phyloP scores from a whole-genome alignment of 2,113 vertebrate genomes.

The Chaenogobius annularis region DNA sequence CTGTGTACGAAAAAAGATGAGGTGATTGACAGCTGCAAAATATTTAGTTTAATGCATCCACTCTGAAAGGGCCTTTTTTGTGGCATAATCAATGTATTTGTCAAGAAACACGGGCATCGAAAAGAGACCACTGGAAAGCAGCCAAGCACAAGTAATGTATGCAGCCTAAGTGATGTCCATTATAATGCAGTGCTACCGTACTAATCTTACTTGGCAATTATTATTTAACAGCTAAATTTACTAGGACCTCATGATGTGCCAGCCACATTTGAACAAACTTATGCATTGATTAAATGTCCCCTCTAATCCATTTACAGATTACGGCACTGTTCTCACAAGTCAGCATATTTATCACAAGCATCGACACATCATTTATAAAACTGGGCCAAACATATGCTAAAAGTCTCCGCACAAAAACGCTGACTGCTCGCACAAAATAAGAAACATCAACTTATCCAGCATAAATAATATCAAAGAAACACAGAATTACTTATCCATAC shows the following conservation, averaged over 20 bases:
- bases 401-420: background rate
- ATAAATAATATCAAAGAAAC: background rate
- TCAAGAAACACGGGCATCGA: background rate
- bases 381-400: background rate
- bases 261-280: constrained; percentile 4
- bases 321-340: background rate
- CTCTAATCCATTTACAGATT: constrained; percentile 3
- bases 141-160: background rate
- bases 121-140: background rate
- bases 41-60: constrained; percentile 23
- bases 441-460: background rate
- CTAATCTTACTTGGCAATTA: background rate
- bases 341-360: background rate
- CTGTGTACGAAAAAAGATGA: constrained; percentile 48
- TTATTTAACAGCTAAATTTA: constrained; percentile 4
- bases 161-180: background rate
- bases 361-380: background rate
- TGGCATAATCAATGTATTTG: background rate
- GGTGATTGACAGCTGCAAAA: background rate
- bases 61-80: constrained; percentile 31
- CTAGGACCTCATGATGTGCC: background rate
- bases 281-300: background rate
- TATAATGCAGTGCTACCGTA: background rate
- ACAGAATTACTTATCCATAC: too few species aligned
- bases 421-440: background rate